These are phyloP conservation scores for Phaethon lepturus DNA, from an alignment of 2,113 vertebrate species.

Conservation along the genomic window DNA sequence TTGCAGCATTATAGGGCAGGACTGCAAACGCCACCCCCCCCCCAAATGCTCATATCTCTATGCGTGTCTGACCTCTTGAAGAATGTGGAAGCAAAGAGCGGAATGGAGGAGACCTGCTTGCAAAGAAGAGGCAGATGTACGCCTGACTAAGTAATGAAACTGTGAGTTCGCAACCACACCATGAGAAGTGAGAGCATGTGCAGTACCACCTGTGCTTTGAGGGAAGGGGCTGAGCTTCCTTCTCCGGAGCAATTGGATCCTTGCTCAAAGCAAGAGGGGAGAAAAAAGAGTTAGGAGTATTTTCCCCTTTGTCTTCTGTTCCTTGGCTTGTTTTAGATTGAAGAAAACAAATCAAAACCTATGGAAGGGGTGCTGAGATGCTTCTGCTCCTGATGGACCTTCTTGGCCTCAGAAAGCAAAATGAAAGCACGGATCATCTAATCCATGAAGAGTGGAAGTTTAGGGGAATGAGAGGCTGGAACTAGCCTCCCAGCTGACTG, in stretches of 20 bases:
- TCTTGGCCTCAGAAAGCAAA: background rate
- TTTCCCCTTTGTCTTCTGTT: background rate
- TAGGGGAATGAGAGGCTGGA: background rate
- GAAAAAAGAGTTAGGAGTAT: background rate
- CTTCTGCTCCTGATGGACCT: background rate
- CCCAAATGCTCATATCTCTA: background rate
- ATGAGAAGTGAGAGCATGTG: background rate
- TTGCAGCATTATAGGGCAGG: background rate
- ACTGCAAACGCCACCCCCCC: background rate
- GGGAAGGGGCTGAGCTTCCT: background rate
- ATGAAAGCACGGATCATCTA: background rate
- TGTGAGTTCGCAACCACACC: background rate
- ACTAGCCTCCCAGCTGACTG: fast-evolving
- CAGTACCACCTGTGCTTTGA: background rate
- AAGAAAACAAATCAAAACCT: background rate
- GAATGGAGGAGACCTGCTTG: background rate
- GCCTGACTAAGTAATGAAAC: background rate
- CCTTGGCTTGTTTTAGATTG: background rate
- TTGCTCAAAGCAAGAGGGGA: background rate
- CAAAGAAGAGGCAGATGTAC: background rate
- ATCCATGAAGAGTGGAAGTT: background rate
- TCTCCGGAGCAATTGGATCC: background rate
- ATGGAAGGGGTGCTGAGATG: background rate
- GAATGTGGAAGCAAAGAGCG: background rate
- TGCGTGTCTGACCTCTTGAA: background rate